phyloP scores from a whole-genome alignment of 2,797 vertebrate species.

The Distichodus sexfasciatus region DNA sequence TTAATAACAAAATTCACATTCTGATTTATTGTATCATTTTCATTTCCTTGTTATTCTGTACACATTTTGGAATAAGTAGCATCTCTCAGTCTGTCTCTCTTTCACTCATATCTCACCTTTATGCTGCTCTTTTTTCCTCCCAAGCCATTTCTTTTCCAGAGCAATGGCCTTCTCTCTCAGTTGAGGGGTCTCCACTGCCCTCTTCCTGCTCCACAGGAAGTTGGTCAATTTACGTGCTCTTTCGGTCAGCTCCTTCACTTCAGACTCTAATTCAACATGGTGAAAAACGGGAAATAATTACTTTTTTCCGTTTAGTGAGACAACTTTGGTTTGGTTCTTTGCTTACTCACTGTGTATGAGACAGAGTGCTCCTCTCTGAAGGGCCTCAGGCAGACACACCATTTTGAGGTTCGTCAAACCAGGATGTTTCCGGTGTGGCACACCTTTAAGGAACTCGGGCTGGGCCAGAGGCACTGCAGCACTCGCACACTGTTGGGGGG shows the following conservation, averaged over 20 bases:
- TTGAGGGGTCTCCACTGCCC: constrained; percentile 65
- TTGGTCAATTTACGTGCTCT: constrained; percentile 67
- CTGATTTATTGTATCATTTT: not conserved
- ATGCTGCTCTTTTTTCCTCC: constrained; percentile 10
- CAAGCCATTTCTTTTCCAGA: constrained; percentile 69
- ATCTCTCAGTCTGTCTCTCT: no score
- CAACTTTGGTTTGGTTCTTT: not conserved
- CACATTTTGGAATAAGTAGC: no score
- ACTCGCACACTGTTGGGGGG: constrained; percentile 66
- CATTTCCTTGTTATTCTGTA: not conserved
- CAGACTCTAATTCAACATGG: no score
- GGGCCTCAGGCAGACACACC: constrained; percentile 68
- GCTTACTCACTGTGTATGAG: constrained; percentile 71
- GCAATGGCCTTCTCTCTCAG: constrained; percentile 69
- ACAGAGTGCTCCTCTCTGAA: constrained; percentile 67
- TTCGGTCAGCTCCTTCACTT: constrained; percentile 61
- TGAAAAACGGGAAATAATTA: no score
- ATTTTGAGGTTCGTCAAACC: constrained; percentile 77
- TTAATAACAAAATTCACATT: constrained; percentile 35
- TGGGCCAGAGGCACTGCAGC: constrained; percentile 58
- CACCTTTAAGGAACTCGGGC: constrained; percentile 71
- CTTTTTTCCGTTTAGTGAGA: no score
- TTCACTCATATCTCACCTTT: not conserved
- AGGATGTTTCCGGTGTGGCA: constrained; percentile 77
- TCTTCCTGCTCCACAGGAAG: constrained; percentile 85